phyloP scores from a whole-genome alignment of 2,113 vertebrate genomes.

The Hoplias malabaricus region DNA sequence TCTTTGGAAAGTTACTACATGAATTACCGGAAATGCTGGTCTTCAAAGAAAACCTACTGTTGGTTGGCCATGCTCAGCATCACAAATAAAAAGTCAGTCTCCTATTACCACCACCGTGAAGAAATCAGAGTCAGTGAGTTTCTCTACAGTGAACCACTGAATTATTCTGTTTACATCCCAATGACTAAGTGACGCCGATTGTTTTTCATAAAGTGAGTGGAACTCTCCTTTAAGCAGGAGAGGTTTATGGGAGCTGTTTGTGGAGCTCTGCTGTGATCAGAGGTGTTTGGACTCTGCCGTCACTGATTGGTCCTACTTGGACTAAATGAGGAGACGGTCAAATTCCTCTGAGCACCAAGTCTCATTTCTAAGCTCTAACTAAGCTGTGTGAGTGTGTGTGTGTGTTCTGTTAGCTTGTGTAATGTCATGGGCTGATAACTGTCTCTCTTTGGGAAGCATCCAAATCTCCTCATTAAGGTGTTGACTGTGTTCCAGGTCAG shows the following conservation, averaged over 20 bases:
- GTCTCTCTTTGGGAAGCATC: constrained; percentile 25
- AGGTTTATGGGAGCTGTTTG: not conserved
- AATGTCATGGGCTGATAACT: constrained; percentile 39
- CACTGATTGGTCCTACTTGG: not conserved
- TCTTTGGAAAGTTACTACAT: too few relatives aligned
- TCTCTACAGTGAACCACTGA: too few relatives aligned
- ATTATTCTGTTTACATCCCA: too few relatives aligned
- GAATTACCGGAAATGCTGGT: too few relatives aligned
- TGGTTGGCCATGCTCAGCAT: too few relatives aligned
- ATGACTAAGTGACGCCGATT: too few relatives aligned
- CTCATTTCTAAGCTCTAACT: not conserved
- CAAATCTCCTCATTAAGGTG: constrained; percentile 35
- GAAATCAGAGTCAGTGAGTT: too few relatives aligned
- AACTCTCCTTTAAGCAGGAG: not conserved
- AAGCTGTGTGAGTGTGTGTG: not conserved
- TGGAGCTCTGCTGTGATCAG: not conserved
- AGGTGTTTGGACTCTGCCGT: not conserved
- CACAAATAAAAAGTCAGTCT: too few relatives aligned
- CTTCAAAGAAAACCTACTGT: too few relatives aligned
- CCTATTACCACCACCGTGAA: too few relatives aligned
- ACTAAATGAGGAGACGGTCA: constrained; percentile 4
- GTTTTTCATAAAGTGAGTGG: too few relatives aligned
- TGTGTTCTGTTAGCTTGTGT: constrained; percentile 1
- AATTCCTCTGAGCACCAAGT: constrained; percentile 14
- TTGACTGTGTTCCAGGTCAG: constrained; percentile 32